Percentiles rank a stretch among this genome's conserved stretches.
phyloP scores from a whole-genome alignment of 2,113 vertebrate species.

The Ochotona curzoniae region DNA sequence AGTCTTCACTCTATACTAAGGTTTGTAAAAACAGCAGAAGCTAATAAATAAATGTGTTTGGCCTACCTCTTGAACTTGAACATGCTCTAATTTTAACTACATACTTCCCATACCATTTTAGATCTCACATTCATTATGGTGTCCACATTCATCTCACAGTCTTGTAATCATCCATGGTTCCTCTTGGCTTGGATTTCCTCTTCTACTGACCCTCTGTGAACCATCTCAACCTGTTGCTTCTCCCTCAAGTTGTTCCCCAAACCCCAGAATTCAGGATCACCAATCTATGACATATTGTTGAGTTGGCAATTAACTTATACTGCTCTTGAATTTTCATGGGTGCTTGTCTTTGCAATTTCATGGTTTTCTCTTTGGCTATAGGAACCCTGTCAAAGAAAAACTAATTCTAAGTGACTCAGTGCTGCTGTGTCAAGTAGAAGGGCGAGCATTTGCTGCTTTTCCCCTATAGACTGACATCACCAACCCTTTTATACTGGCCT shows the following conservation, averaged over 20 bases:
- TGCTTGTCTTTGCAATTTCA: background rate
- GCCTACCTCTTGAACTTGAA: background rate
- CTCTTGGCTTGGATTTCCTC: background rate
- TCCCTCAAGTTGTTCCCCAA: background rate
- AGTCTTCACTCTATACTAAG: background rate
- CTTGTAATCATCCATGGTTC: too few relatives aligned
- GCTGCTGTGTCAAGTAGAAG: too few relatives aligned
- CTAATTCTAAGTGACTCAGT: background rate
- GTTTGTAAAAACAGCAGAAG: too few relatives aligned
- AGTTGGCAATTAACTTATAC: too few relatives aligned
- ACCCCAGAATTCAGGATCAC: background rate
- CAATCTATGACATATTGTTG: too few relatives aligned
- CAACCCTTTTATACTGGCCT: accelerated
- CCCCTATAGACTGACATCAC: accelerated
- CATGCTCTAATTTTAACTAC: accelerated
- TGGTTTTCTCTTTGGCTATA: too few relatives aligned
- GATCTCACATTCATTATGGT: accelerated
- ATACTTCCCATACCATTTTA: background rate
- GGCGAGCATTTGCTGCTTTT: accelerated
- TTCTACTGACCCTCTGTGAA: accelerated
- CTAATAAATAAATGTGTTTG: accelerated
- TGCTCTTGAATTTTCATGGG: too few relatives aligned
- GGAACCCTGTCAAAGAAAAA: too few relatives aligned
- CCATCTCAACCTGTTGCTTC: background rate
- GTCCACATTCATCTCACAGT: accelerated